phyloP scores from a whole-genome alignment of 2,113 vertebrate species.

The Circaetus gallicus region DNA sequence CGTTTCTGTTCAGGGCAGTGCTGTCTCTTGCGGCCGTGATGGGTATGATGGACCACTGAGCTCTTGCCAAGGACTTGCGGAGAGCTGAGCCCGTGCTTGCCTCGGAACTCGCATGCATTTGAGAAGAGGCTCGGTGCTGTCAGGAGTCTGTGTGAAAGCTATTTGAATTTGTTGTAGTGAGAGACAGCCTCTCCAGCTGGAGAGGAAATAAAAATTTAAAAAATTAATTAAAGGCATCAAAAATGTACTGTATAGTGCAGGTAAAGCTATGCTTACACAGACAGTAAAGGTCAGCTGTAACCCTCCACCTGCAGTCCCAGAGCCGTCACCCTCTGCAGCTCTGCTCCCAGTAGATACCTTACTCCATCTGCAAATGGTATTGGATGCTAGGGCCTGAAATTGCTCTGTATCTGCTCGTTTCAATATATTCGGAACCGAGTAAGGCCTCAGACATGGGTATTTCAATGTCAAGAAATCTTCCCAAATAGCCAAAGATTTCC shows the following conservation, averaged over 20 bases:
- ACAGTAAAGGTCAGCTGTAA: neutral
- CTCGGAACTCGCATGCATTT: fast-evolving
- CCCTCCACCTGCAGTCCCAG: fast-evolving
- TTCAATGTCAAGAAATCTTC: neutral
- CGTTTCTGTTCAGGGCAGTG: neutral
- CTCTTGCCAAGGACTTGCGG: neutral
- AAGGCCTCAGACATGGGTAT: neutral
- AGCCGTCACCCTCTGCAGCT: neutral
- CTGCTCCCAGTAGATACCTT: fast-evolving
- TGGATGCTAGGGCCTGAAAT: neutral
- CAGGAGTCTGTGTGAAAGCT: neutral
- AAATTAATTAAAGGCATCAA: neutral
- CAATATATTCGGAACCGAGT: neutral
- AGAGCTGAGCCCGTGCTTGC: neutral
- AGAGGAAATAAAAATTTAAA: neutral
- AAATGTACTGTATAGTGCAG: neutral
- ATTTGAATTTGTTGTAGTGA: neutral
- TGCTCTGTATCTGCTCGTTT: neutral
- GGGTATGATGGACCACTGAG: neutral
- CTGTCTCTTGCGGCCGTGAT: neutral
- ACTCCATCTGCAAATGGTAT: neutral
- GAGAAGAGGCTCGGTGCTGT: fast-evolving
- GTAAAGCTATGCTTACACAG: neutral
- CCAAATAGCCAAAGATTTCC: neutral
- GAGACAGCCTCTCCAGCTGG: neutral